phyloP scores from a whole-genome alignment of 2,113 vertebrate genomes.

The Eulemur rufifrons region DNA sequence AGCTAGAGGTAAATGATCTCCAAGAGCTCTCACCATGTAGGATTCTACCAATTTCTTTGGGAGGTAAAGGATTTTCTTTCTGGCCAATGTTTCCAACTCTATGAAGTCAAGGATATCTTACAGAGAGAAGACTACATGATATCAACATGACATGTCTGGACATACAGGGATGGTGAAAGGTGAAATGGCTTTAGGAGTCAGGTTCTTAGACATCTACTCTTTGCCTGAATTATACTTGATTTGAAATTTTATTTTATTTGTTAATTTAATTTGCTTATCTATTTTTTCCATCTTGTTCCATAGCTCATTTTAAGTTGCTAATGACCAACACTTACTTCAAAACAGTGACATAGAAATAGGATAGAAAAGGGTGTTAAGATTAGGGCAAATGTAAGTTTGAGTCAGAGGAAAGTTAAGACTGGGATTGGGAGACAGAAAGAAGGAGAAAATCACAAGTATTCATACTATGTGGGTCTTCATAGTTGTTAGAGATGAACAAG shows the following conservation, averaged over 20 bases:
- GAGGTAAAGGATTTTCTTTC: slow-evolving; percentile 13
- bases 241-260: neutral
- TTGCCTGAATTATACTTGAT: neutral
- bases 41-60: neutral
- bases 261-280: neutral
- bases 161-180: neutral
- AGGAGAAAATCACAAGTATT: neutral
- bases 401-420: neutral
- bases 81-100: neutral
- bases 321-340: neutral
- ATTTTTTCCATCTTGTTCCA: neutral
- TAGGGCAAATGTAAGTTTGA: neutral
- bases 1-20: neutral
- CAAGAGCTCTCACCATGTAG: neutral
- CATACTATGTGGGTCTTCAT: neutral
- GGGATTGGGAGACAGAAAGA: neutral
- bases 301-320: neutral
- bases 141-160: neutral
- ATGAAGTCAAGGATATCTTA: neutral
- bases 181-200: neutral
- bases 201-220: neutral
- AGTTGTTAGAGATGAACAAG: neutral
- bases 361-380: neutral
- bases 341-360: neutral
- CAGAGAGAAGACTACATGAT: neutral